Conservation (phyloP, 1,140 invertebrate species). For the Cydia splendana region DNA sequence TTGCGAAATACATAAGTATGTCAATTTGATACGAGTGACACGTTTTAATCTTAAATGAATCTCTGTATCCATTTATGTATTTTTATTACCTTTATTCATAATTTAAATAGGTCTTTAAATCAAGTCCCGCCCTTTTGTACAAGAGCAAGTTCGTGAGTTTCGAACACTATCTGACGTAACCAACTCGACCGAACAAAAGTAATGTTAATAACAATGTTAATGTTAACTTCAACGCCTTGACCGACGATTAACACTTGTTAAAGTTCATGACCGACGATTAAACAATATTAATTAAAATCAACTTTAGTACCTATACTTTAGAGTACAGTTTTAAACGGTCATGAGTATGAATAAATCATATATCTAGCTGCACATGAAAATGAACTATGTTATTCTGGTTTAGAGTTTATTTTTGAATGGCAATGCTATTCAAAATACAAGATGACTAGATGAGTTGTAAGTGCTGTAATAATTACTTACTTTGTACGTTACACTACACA, state of each 20-base stretch:
- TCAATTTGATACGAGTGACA: too few relatives aligned
- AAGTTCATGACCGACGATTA: slow-evolving; percentile 21
- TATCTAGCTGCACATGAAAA: neutral
- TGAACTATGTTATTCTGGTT: neutral
- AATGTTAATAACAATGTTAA: slow-evolving; percentile 14
- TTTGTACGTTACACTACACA: neutral
- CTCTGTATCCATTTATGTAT: too few relatives aligned
- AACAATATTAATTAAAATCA: neutral
- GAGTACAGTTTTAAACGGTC: neutral
- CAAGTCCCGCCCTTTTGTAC: too few relatives aligned
- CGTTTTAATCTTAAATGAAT: too few relatives aligned
- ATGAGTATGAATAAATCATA: neutral
- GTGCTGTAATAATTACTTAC: neutral
- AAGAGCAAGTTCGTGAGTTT: slow-evolving; percentile 6
- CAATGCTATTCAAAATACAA: neutral
- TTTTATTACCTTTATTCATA: too few relatives aligned
- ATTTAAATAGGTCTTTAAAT: too few relatives aligned
- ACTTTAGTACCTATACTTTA: neutral
- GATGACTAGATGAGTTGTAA: neutral
- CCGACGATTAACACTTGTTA: slow-evolving; percentile 28
- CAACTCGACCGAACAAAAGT: neutral
- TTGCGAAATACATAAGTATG: too few relatives aligned
- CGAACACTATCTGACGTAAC: slow-evolving; percentile 15
- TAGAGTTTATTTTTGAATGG: neutral
- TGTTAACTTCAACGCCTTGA: slow-evolving; percentile 10